These are phyloP conservation scores for Oryzias woworae DNA, from an alignment of 2,113 vertebrate species.

Conservation along the genomic window DNA sequence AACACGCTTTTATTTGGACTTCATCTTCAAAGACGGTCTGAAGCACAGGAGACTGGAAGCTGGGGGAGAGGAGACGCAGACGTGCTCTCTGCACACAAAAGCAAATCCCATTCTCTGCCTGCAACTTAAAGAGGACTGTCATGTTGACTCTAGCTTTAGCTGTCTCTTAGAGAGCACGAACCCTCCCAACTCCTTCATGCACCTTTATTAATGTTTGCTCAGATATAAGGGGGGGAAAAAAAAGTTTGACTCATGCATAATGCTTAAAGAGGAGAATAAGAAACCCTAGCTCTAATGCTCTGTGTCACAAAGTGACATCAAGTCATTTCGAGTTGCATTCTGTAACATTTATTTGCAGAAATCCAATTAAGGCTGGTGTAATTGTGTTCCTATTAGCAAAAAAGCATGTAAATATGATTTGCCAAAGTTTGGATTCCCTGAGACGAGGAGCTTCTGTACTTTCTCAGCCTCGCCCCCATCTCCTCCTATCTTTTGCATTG, in stretches of 20 bases:
- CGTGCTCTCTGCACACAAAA: constrained; percentile 45
- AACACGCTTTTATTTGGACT: constrained; percentile 27
- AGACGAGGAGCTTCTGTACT: too few relatives aligned
- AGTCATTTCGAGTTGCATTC: neutral
- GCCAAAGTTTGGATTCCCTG: neutral
- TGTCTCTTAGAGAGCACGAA: constrained; percentile 34
- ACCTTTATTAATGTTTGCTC: constrained; percentile 29
- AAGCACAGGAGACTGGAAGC: constrained; percentile 50
- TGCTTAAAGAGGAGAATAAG: constrained; percentile 19
- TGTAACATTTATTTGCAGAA: neutral
- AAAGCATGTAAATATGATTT: neutral
- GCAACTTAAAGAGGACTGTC: constrained; percentile 52
- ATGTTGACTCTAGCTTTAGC: constrained; percentile 50
- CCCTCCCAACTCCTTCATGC: constrained; percentile 27
- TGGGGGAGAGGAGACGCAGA: constrained; percentile 35
- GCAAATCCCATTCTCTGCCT: constrained; percentile 54
- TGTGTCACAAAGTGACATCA: constrained; percentile 22
- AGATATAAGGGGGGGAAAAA: constrained; percentile 1
- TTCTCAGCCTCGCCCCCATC: neutral
- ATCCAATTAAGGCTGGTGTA: neutral
- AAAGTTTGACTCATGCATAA: constrained; percentile 34
- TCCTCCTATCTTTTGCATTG: too few relatives aligned
- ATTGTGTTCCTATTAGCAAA: neutral
- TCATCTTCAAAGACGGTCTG: constrained; percentile 57
- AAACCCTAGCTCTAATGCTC: constrained; percentile 8